Conservation (phyloP, 2,888 invertebrate species). For the Sabatieria punctata region DNA sequence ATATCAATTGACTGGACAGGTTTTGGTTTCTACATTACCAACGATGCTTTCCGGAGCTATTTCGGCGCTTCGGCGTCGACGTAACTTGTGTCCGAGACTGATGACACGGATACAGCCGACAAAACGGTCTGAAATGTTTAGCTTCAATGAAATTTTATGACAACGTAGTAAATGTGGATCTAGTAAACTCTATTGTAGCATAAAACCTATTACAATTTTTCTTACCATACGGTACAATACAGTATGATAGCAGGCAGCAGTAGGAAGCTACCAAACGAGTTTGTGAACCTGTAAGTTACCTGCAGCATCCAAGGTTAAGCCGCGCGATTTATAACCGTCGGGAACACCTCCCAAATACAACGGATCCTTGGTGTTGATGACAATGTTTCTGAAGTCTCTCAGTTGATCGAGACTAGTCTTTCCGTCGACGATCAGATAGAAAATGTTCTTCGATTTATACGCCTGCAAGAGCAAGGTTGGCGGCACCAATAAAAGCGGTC, state of each 20-base stretch:
- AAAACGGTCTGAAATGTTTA: slow-evolving; percentile 24
- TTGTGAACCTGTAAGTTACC: no score
- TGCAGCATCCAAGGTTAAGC: slow-evolving; percentile 19
- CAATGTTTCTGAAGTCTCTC: slow-evolving; percentile 44
- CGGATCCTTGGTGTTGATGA: slow-evolving; percentile 62
- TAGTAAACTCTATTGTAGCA: no score
- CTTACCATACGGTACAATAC: no score
- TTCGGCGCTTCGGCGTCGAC: background rate
- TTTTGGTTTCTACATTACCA: background rate
- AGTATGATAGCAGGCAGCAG: no score
- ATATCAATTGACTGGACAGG: background rate
- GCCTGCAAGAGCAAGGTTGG: no score
- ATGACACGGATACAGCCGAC: slow-evolving; percentile 25
- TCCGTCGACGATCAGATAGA: slow-evolving; percentile 68
- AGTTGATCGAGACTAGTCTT: slow-evolving; percentile 54
- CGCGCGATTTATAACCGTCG: slow-evolving; percentile 25
- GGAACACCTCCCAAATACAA: slow-evolving; percentile 79
- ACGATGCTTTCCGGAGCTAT: background rate
- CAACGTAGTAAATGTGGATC: no score
- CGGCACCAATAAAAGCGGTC: no score
- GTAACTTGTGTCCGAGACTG: slow-evolving; percentile 13
- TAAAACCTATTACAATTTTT: no score
- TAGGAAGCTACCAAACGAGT: no score
- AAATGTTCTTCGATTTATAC: slow-evolving; percentile 71
- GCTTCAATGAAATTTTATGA: no score